Conservation (phyloP, 2,888 invertebrate species). For the Coelopa pilipes region DNA sequence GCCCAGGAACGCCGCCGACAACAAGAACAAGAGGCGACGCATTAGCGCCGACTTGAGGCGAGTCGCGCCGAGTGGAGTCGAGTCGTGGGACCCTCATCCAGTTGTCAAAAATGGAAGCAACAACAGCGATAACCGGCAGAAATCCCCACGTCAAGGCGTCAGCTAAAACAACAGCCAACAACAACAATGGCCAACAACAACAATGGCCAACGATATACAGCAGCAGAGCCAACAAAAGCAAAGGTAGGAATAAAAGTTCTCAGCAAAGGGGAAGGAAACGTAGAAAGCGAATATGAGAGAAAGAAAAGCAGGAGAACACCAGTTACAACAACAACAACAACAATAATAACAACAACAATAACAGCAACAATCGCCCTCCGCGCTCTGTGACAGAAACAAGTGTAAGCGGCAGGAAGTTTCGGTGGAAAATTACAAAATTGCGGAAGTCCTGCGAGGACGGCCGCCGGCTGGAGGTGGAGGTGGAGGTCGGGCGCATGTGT, state of each 20-base stretch:
- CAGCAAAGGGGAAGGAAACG: neutral
- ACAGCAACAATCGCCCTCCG: constrained; percentile 24
- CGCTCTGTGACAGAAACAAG: constrained; percentile 32
- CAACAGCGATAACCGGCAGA: neutral
- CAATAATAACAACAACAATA: neutral
- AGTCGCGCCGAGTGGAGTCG: no score
- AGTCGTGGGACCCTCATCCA: constrained; percentile 24
- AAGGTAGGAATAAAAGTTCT: no score
- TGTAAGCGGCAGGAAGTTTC: constrained; percentile 31
- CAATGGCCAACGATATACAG: neutral
- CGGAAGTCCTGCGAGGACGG: no score
- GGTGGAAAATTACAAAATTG: neutral
- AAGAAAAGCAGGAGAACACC: constrained; percentile 7
- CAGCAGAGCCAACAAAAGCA: neutral
- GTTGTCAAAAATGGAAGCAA: constrained; percentile 28
- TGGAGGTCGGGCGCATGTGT: neutral
- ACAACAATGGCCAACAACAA: neutral
- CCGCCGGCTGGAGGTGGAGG: neutral
- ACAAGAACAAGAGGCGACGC: constrained; percentile 8
- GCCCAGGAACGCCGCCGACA: constrained; percentile 11
- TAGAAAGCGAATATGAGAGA: neutral
- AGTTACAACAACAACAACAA: constrained; percentile 1
- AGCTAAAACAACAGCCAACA: constrained; percentile 25
- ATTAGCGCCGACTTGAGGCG: neutral
- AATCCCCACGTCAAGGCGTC: constrained; percentile 34